Percentiles rank a stretch among this genome's conserved stretches.
phyloP scores from a whole-genome alignment of 1,140 invertebrate genomes.

The Meteorus sp. region DNA sequence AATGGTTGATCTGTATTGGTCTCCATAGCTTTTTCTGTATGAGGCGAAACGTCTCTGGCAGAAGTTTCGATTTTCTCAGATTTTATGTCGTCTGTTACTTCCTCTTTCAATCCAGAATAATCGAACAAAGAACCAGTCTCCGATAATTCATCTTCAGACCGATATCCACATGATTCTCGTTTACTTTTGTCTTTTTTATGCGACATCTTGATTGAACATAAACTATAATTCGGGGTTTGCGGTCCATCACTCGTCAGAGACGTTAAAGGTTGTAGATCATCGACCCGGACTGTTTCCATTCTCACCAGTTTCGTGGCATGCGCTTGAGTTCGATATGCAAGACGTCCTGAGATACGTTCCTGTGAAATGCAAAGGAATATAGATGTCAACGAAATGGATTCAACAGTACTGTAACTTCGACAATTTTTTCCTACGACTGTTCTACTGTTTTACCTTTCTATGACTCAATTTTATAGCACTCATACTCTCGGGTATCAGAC shows the following conservation, averaged over 20 bases:
- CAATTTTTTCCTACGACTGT: constrained; percentile 3
- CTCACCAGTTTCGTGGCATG: not conserved
- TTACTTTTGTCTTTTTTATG: constrained; percentile 31
- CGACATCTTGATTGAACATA: constrained; percentile 31
- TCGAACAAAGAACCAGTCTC: constrained; percentile 36
- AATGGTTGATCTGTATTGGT: not conserved
- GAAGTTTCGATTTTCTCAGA: not conserved
- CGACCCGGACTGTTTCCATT: constrained; percentile 4
- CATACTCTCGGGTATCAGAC: constrained; percentile 47
- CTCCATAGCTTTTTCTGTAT: not conserved
- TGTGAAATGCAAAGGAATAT: constrained; percentile 23
- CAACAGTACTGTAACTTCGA: not conserved
- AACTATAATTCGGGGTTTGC: constrained; percentile 14
- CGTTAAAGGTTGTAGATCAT: constrained; percentile 21
- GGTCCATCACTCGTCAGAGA: constrained; percentile 4
- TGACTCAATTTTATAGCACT: constrained; percentile 53
- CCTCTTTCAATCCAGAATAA: constrained; percentile 10
- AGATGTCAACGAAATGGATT: not conserved
- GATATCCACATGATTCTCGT: constrained; percentile 18
- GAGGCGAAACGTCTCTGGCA: not conserved
- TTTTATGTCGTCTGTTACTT: not conserved
- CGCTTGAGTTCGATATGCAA: constrained; percentile 1
- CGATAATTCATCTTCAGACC: constrained; percentile 33
- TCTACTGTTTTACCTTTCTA: constrained; percentile 43
- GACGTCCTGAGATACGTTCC: constrained; percentile 38